Percentiles rank a stretch among this genome's conserved stretches.
Evolutionary conservation across 1,140 invertebrate species (phyloP).

Genomic region (Sycophila sp.): DNA sequence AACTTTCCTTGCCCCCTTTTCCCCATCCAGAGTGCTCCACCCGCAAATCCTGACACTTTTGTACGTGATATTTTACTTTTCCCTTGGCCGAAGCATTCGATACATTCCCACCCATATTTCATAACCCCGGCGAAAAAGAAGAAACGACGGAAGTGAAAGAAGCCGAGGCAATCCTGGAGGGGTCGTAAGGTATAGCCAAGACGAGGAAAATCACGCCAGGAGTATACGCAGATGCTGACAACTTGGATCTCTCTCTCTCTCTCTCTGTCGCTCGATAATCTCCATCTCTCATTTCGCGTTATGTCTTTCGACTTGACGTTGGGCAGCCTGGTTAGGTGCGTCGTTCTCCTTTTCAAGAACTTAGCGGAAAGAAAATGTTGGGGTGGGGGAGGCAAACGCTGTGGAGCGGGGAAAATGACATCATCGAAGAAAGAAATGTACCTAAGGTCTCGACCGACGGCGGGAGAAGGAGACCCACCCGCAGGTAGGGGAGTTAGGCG

Average conservation of each 20-base stretch:
- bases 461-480: neutral
- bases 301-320: constrained; percentile 5
- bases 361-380: neutral
- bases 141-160: neutral
- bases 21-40: neutral
- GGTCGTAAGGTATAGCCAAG: neutral
- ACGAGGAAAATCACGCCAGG: neutral
- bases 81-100: neutral
- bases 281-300: constrained; percentile 8
- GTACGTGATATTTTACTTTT: neutral
- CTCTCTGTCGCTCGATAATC: neutral
- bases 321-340: neutral
- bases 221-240: neutral
- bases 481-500: neutral
- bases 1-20: neutral
- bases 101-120: constrained; percentile 4
- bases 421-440: neutral
- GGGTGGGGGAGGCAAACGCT: neutral
- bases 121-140: neutral
- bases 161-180: neutral
- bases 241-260: neutral
- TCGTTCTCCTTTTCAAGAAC: neutral
- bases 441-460: neutral
- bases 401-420: neutral
- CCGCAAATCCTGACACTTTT: neutral